These are phyloP conservation scores for Margarornis squamiger DNA, from an alignment of 2,797 vertebrate genomes.

Conservation along the genomic window DNA sequence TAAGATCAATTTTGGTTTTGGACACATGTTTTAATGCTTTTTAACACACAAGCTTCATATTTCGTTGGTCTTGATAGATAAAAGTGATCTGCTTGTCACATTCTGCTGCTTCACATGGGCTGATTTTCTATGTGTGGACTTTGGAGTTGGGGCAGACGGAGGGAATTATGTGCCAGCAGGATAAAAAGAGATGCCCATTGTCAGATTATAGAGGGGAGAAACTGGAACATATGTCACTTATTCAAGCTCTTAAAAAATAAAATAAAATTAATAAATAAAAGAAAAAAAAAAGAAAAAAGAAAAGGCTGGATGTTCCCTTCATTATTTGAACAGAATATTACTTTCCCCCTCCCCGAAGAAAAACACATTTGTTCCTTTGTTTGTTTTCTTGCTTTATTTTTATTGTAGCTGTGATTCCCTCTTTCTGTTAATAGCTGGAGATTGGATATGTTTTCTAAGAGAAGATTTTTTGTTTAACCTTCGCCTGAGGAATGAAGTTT, in stretches of 20 bases:
- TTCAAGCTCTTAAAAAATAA: not conserved
- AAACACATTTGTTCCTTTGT: not conserved
- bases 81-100: not conserved
- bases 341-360: not conserved
- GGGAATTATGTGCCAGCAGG: not conserved
- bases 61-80: not conserved
- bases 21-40: slow-evolving; percentile 23
- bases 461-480: not conserved
- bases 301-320: not conserved
- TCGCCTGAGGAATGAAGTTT: not conserved
- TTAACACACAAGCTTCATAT: not conserved
- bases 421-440: not conserved
- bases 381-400: not conserved
- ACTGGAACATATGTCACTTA: not conserved
- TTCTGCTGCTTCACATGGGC: not conserved
- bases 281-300: accelerated
- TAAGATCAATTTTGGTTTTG: not conserved
- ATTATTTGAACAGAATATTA: not conserved
- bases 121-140: not conserved
- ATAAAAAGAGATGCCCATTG: not conserved
- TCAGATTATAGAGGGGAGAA: slow-evolving; percentile 5
- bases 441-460: not conserved
- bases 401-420: not conserved
- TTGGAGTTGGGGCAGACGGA: not conserved
- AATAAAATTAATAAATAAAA: not conserved